phyloP scores from a whole-genome alignment of 2,888 invertebrate genomes.

The Tachina grossa region DNA sequence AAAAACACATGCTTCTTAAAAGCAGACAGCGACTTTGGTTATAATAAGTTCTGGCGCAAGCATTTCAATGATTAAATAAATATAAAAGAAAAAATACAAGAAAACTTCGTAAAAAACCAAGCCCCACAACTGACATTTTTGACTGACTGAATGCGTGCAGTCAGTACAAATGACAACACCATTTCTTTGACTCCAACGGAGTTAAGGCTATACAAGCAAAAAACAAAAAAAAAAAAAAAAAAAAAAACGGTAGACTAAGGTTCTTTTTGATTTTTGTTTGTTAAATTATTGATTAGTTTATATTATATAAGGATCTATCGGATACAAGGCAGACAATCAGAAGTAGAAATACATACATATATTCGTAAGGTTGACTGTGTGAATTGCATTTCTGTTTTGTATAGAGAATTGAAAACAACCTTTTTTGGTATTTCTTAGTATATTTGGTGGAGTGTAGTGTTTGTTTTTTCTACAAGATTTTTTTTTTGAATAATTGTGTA shows the following conservation, averaged over 20 bases:
- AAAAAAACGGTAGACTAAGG: conserved; percentile 6
- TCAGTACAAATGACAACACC: conserved; percentile 27
- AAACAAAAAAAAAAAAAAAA: too few species aligned
- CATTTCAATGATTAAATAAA: not conserved
- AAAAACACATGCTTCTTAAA: conserved; percentile 5
- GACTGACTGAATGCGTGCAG: conserved; percentile 72
- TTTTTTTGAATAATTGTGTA: conserved; percentile 58
- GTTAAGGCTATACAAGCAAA: conserved; percentile 4
- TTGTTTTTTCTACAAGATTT: conserved; percentile 48
- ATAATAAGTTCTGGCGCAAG: conserved; percentile 5
- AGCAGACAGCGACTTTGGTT: not conserved
- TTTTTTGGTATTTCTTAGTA: conserved; percentile 21
- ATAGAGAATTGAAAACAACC: conserved; percentile 44
- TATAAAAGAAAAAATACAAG: conserved; percentile 10
- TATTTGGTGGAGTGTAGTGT: conserved; percentile 10
- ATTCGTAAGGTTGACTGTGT: conserved; percentile 8
- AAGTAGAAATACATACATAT: not conserved
- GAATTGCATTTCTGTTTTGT: conserved; percentile 39
- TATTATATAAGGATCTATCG: conserved; percentile 59
- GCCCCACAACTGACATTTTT: conserved; percentile 67
- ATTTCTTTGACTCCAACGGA: not conserved
- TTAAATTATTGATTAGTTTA: conserved; percentile 48
- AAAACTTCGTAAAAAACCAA: conserved; percentile 41
- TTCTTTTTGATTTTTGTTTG: not conserved
- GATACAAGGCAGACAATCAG: conserved; percentile 66